phyloP scores from a whole-genome alignment of 2,888 invertebrate species.

The Macroteleia sp. region DNA sequence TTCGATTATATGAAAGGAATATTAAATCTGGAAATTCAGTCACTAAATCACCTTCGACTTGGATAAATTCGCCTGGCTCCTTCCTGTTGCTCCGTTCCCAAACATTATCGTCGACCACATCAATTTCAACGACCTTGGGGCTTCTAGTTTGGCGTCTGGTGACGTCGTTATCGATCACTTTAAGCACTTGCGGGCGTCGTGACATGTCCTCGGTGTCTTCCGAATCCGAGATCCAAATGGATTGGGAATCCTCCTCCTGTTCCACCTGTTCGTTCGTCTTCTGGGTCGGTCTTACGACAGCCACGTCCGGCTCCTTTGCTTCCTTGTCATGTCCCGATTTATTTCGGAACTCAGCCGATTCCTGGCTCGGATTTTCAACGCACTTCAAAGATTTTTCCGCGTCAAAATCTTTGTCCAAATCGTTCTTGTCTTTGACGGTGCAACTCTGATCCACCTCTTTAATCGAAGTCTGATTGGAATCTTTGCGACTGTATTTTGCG shows the following conservation, averaged over 20 bases:
- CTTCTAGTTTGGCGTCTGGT: conserved; percentile 68
- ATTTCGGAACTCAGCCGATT: conserved; percentile 3
- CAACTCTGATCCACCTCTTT: conserved; percentile 17
- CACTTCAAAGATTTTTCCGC: too few species aligned
- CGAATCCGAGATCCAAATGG: conserved; percentile 69
- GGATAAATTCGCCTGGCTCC: conserved; percentile 26
- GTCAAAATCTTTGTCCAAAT: too few species aligned
- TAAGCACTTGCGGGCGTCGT: conserved; percentile 80
- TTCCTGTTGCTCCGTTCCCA: conserved; percentile 6
- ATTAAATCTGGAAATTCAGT: too few species aligned
- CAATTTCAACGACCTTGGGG: conserved; percentile 29
- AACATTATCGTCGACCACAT: conserved; percentile 20
- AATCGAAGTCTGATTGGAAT: background rate
- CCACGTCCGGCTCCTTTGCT: conserved; percentile 48
- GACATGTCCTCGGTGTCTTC: conserved; percentile 81
- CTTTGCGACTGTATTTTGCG: conserved; percentile 4
- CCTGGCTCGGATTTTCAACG: too few species aligned
- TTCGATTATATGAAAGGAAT: too few species aligned
- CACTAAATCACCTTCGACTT: conserved; percentile 10
- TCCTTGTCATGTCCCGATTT: conserved; percentile 40
- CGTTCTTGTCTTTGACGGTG: too few species aligned
- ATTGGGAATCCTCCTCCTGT: conserved; percentile 77
- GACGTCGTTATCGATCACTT: conserved; percentile 80
- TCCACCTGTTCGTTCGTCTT: conserved; percentile 64
- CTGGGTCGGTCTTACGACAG: conserved; percentile 47